Conservation (phyloP, 2,797 vertebrate genomes). For the Xenentodon cancila region DNA sequence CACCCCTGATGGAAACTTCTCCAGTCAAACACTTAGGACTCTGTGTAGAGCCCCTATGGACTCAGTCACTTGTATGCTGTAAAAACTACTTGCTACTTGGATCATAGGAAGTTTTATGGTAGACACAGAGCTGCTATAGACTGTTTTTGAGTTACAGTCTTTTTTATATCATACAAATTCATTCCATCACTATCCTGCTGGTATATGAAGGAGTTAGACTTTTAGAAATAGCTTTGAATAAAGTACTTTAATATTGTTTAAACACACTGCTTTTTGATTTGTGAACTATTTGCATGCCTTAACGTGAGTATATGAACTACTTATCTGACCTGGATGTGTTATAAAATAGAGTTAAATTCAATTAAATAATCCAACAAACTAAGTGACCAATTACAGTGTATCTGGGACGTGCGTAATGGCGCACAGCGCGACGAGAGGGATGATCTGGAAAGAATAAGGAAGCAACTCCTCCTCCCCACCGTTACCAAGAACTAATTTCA, state of each 20-base stretch:
- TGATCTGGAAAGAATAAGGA: conserved; percentile 64
- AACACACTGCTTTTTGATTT: not conserved
- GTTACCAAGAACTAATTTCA: conserved; percentile 51
- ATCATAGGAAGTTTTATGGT: conserved; percentile 24
- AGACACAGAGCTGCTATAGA: conserved; percentile 27
- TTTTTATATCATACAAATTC: too few relatives aligned
- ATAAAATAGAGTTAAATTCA: conserved; percentile 36
- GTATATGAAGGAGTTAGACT: too few relatives aligned
- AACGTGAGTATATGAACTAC: conserved; percentile 13
- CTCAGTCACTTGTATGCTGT: conserved; percentile 51
- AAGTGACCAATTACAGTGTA: conserved; percentile 69
- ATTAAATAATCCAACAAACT: conserved; percentile 54
- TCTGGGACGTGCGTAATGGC: conserved; percentile 74
- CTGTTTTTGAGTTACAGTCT: not conserved
- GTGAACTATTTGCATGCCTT: conserved; percentile 11
- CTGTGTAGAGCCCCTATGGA: conserved; percentile 68
- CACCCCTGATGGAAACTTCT: conserved; percentile 81
- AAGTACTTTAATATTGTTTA: conserved; percentile 12
- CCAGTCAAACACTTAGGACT: conserved; percentile 76
- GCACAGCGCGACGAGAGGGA: conserved; percentile 52
- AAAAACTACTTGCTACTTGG: conserved; percentile 47
- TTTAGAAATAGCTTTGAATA: not conserved
- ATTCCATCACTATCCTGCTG: too few relatives aligned
- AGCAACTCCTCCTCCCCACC: conserved; percentile 4
- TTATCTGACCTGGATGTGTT: conserved; percentile 41